Evolutionary conservation across 1,140 invertebrate species (phyloP).

Genomic region (Tetragonula clypearis): DNA sequence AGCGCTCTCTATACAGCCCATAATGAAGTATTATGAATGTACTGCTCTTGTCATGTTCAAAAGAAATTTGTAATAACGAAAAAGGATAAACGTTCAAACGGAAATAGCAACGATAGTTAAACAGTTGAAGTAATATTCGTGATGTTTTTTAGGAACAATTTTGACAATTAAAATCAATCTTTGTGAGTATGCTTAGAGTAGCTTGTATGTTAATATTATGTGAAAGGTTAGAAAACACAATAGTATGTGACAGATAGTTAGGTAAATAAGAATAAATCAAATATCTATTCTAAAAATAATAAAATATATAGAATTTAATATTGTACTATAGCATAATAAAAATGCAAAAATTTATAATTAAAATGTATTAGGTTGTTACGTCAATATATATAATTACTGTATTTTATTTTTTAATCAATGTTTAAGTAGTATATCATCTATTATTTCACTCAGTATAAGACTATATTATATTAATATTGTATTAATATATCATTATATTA

Average conservation of each 20-base stretch:
- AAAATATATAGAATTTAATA: not conserved
- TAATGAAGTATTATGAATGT: constrained; percentile 5
- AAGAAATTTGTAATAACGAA: not conserved
- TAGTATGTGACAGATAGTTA: not conserved
- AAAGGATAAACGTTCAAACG: not conserved
- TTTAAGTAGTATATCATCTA: not conserved
- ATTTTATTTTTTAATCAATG: too few species aligned
- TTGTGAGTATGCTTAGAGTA: constrained; percentile 15
- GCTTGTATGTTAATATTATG: not conserved
- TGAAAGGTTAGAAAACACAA: too few species aligned
- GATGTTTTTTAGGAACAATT: not conserved
- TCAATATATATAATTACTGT: not conserved
- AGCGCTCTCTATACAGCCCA: not conserved
- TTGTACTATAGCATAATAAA: too few species aligned
- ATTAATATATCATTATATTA: not conserved
- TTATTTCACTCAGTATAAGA: not conserved
- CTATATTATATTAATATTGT: not conserved
- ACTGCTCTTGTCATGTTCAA: constrained; percentile 1
- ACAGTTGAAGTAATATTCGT: not conserved
- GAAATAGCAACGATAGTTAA: not conserved
- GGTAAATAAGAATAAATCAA: not conserved
- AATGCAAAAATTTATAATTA: not conserved
- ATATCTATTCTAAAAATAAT: not conserved
- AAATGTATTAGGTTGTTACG: not conserved
- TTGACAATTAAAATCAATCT: not conserved